phyloP scores from a whole-genome alignment of 2,888 invertebrate species.

The Cistogaster globosa region DNA sequence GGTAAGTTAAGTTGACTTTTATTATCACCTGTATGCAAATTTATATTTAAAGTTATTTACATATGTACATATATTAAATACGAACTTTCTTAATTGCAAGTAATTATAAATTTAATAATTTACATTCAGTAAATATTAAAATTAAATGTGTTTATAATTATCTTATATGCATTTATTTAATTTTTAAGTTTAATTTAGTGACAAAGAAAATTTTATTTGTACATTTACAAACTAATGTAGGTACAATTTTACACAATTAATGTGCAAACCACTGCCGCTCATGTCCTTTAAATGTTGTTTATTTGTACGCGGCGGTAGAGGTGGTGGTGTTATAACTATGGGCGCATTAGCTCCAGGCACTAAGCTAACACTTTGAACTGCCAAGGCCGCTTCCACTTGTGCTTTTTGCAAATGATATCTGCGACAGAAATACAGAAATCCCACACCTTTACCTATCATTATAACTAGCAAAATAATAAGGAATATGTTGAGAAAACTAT shows the following conservation, averaged over 20 bases:
- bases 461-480: conserved; percentile 79
- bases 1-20: conserved; percentile 75
- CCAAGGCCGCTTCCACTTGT: conserved; percentile 75
- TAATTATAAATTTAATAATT: too few relatives aligned
- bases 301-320: conserved; percentile 51
- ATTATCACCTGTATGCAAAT: too few relatives aligned
- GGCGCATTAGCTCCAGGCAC: conserved; percentile 33
- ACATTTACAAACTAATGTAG: too few relatives aligned
- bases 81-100: too few relatives aligned
- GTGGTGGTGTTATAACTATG: conserved; percentile 65
- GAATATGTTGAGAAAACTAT: conserved; percentile 77
- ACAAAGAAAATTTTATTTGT: too few relatives aligned
- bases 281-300: conserved; percentile 66
- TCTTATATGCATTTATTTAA: too few relatives aligned
- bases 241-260: too few relatives aligned
- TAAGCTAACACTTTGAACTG: conserved; percentile 69
- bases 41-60: neutral
- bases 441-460: conserved; percentile 77
- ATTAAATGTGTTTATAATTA: too few relatives aligned
- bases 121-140: too few relatives aligned
- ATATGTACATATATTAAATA: too few relatives aligned
- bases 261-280: conserved; percentile 33
- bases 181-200: too few relatives aligned
- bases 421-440: conserved; percentile 80
- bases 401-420: conserved; percentile 77